phyloP scores from a whole-genome alignment of 2,113 vertebrate species.

The Prionailurus bengalensis region DNA sequence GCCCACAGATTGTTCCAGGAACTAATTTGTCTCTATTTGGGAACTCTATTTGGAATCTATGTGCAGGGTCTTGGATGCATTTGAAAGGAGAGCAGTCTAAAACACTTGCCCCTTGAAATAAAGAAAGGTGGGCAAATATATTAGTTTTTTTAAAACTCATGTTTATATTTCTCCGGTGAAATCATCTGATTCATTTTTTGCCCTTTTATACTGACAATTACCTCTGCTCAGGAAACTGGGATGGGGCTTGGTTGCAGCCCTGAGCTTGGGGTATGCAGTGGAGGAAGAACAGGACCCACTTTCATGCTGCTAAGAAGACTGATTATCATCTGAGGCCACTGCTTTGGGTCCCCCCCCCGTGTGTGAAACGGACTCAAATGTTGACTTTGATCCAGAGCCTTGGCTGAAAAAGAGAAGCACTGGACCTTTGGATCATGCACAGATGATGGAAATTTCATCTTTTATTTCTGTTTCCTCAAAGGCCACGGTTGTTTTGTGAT shows the following conservation, averaged over 20 bases:
- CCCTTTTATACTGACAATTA: neutral
- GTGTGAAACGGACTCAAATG: neutral
- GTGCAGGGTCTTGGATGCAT: neutral
- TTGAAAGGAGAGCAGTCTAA: slow-evolving; percentile 13
- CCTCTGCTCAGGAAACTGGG: neutral
- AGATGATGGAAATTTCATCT: neutral
- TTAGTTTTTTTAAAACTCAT: neutral
- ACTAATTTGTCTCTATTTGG: slow-evolving; percentile 37
- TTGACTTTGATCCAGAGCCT: slow-evolving; percentile 24
- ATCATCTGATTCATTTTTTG: neutral
- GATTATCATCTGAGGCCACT: neutral
- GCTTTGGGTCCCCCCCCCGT: neutral
- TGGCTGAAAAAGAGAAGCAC: neutral
- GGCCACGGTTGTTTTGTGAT: neutral
- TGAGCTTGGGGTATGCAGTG: neutral
- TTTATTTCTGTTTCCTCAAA: slow-evolving; percentile 24
- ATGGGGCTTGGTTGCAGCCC: neutral
- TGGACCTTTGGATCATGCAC: neutral
- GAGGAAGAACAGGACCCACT: neutral
- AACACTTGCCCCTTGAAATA: neutral
- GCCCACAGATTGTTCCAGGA: slow-evolving; percentile 28
- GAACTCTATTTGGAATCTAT: slow-evolving; percentile 21
- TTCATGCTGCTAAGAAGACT: fast-evolving
- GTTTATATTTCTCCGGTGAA: slow-evolving; percentile 3
- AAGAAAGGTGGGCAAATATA: neutral